These are phyloP conservation scores for Diplolepis rosae DNA, from an alignment of 2,888 invertebrate species.

Conservation along the genomic window DNA sequence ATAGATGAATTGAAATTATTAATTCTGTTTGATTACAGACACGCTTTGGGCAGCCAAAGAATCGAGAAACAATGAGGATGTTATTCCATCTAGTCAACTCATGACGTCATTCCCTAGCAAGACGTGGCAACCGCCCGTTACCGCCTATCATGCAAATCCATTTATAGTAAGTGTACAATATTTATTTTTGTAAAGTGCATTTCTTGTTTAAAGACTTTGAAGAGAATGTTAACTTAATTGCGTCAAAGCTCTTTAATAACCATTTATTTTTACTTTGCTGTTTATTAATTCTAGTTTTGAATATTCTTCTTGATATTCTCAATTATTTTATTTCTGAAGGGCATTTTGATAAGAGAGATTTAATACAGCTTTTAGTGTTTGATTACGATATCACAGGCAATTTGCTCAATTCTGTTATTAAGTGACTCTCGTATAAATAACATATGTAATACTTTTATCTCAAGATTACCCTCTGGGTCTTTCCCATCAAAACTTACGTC, in stretches of 20 bases:
- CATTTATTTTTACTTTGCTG: background rate
- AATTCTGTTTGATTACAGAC: constrained; percentile 55
- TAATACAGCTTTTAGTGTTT: background rate
- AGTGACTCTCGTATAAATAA: background rate
- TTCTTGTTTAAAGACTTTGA: too few species aligned
- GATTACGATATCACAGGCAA: background rate
- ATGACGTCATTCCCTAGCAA: constrained; percentile 69
- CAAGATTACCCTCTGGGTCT: background rate
- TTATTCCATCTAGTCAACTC: constrained; percentile 70
- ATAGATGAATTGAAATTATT: constrained; percentile 19
- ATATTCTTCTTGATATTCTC: background rate
- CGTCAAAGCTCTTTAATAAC: background rate
- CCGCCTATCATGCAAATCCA: constrained; percentile 72
- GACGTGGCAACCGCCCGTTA: constrained; percentile 70
- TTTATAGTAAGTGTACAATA: constrained; percentile 68
- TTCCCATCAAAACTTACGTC: background rate
- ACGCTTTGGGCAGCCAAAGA: constrained; percentile 67
- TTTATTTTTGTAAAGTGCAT: background rate
- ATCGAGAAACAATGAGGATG: constrained; percentile 66
- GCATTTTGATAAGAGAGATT: background rate
- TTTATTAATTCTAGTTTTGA: background rate
- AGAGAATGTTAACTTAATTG: background rate
- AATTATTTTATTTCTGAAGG: background rate
- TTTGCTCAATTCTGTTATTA: background rate
- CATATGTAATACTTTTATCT: background rate